Percentiles rank a stretch among this genome's conserved stretches.
Conservation (phyloP, 2,113 vertebrate genomes). For the Balaenoptera acutorostrata region DNA sequence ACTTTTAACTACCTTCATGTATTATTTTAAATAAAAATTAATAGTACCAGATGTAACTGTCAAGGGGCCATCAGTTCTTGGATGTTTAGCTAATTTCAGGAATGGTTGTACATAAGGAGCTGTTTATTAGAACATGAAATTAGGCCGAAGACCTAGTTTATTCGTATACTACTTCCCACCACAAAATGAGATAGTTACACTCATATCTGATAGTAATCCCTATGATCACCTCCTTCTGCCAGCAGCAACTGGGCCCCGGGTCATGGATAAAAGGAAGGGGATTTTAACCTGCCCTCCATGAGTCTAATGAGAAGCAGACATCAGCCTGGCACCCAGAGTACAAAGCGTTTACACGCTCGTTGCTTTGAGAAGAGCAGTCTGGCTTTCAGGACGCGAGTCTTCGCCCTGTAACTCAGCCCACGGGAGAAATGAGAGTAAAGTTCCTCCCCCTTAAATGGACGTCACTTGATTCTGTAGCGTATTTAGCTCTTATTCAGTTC, state of each 20-base stretch:
- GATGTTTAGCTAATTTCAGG: background rate
- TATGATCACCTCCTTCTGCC: background rate
- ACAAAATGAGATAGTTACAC: background rate
- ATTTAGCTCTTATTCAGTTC: background rate
- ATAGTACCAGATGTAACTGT: background rate
- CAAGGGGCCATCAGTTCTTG: background rate
- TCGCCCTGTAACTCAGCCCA: background rate
- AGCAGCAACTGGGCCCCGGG: background rate
- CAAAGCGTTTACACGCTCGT: background rate
- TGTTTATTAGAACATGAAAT: conserved; percentile 1
- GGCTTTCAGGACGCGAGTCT: background rate
- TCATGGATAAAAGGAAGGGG: background rate
- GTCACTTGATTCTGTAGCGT: background rate
- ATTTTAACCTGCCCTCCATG: background rate
- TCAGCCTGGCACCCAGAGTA: background rate
- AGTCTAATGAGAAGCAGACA: background rate
- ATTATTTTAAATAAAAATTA: background rate
- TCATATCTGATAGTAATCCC: background rate
- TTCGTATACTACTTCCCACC: background rate
- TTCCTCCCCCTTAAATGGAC: background rate
- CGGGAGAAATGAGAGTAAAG: background rate
- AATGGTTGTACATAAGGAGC: background rate
- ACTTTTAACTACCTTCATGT: background rate
- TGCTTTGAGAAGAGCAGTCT: background rate
- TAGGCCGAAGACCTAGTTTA: background rate